Conservation (phyloP, 2,797 vertebrate species). For the Cuniculus paca region DNA sequence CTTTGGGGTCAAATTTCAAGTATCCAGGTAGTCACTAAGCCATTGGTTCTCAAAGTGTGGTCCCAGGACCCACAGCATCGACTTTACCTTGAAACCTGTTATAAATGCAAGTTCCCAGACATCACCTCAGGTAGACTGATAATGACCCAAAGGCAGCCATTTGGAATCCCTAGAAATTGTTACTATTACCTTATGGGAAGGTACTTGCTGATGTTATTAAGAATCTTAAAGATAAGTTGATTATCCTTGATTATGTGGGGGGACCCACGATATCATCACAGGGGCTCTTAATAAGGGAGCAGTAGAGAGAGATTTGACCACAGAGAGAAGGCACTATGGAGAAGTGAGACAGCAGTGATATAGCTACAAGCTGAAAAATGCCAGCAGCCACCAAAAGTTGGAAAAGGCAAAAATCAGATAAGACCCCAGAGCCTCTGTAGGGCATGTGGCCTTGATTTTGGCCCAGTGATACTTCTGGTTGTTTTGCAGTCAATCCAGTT, state of each 20-base stretch:
- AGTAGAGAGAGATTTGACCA: not conserved
- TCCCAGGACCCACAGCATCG: not conserved
- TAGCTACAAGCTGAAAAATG: not conserved
- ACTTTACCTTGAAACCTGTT: not conserved
- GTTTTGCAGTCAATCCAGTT: not conserved
- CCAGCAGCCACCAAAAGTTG: not conserved
- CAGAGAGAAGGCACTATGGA: not conserved
- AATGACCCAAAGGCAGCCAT: not conserved
- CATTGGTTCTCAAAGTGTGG: not conserved
- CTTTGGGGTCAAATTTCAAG: not conserved
- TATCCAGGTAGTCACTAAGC: not conserved
- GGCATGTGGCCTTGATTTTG: not conserved
- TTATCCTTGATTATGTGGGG: conserved; percentile 16
- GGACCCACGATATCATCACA: not conserved
- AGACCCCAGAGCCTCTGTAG: not conserved
- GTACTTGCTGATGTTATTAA: not conserved
- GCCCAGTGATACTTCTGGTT: not conserved
- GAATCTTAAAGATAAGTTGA: not conserved
- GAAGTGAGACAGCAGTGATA: not conserved
- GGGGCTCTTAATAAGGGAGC: not conserved
- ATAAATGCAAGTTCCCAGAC: not conserved
- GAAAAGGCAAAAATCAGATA: not conserved
- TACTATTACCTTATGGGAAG: not conserved
- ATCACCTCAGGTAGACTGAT: not conserved
- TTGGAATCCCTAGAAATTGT: not conserved